Conservation (phyloP, 1,140 invertebrate genomes). For the Ectropis grisescens region DNA sequence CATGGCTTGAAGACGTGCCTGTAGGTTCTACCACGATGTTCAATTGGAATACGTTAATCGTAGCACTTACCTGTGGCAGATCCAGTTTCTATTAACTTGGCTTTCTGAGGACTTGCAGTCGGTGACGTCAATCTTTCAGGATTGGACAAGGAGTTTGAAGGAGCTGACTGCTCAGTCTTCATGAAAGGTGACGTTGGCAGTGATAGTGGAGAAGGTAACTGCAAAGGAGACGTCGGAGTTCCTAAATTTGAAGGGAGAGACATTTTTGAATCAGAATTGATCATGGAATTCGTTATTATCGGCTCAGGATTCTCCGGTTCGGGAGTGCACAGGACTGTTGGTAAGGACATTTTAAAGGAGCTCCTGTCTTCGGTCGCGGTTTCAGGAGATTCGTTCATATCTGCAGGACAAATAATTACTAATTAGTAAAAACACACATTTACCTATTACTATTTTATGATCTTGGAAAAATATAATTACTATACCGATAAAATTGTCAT, state of each 20-base stretch:
- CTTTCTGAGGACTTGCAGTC: too few relatives aligned
- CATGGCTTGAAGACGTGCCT: too few relatives aligned
- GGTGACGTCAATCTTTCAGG: too few relatives aligned
- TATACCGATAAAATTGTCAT: too few relatives aligned
- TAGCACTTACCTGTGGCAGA: slow-evolving; percentile 54
- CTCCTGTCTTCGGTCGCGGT: slow-evolving; percentile 27
- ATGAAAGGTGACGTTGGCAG: slow-evolving; percentile 43
- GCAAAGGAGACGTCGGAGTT: slow-evolving; percentile 48
- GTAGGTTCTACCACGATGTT: too few relatives aligned
- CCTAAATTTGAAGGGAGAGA: slow-evolving; percentile 48
- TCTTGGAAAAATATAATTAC: too few relatives aligned
- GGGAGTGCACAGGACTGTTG: slow-evolving; percentile 44
- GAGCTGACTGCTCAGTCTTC: slow-evolving; percentile 25
- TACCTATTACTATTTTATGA: not conserved
- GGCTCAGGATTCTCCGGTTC: slow-evolving; percentile 24
- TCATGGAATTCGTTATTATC: slow-evolving; percentile 20
- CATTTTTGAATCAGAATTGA: slow-evolving; percentile 46
- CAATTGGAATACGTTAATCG: too few relatives aligned
- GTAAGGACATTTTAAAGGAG: slow-evolving; percentile 39
- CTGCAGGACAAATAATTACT: slow-evolving; percentile 32
- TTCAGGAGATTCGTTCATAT: slow-evolving; percentile 32
- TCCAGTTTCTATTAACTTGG: too few relatives aligned
- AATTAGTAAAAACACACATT: slow-evolving; percentile 2
- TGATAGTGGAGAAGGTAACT: slow-evolving; percentile 42
- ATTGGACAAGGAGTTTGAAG: slow-evolving; percentile 23